Base-by-base conservation (phyloP, 1,140 invertebrate species). In the Ganaspis sp. region DNA sequence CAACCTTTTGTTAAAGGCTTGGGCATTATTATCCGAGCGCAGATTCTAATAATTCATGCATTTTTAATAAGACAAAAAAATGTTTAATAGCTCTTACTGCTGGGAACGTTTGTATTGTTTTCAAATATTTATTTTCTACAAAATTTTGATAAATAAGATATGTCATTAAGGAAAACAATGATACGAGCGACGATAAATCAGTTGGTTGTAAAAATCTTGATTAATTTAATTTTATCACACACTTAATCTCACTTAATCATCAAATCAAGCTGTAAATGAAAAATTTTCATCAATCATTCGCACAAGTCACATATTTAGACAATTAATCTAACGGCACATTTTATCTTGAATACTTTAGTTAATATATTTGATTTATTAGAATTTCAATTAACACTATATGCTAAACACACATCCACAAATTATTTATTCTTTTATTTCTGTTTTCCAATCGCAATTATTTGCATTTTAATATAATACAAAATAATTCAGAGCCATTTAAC, bases 221-320 rank as follows among this genome's bases (percentile, higher is more conserved):
- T 64, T 64, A 64, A 64, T 64, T 64, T 64, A 64, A 64, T 64
- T 64, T 64, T 29, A 64, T 64, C 58, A 64, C 21, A 26, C 23
- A 64, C 26, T 64, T 29, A 64, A 29, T 64, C 58, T 64, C 29
- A 26, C 21, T n/a, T 49, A 49, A 49, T 64, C 58, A 64, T 64
- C 23, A 64, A 29, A 64, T 64, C 58, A 64, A 29, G 26, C 23
- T 29, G 58, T 29, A 64, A 29, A 64, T 6, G 12, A 3, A 5
- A 64, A 29, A 17, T 49, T n/a, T 49, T n/a, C n/a, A 49, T 49
- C 45, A 49, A 49, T 49, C 45, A 49, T 17, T 49, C 45, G 17
- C 45, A 49, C 58, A 34, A 26, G 58, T n/a, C n/a, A n/a, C n/a
- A 12, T 64, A 15, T n/a, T 26, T 29, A 12, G 15, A 15, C 23